Evolutionary conservation across 2,888 invertebrate species (phyloP).

Genomic region (Agapetus fuscipes): DNA sequence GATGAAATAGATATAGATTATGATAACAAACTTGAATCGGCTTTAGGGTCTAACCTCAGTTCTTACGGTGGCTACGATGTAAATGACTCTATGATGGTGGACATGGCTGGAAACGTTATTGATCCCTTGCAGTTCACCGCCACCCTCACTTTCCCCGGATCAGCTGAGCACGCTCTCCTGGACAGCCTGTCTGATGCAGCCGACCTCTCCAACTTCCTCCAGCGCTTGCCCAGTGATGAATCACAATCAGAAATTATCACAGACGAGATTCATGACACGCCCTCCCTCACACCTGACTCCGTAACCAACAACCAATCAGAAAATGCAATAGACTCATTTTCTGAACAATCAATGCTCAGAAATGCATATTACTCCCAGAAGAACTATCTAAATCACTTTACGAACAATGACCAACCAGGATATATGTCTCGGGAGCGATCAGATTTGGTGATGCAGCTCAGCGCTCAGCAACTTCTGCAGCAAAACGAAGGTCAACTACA

Average conservation of each 20-base stretch:
- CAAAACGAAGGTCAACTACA: constrained; percentile 51
- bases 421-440: constrained; percentile 54
- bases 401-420: constrained; percentile 42
- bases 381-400: constrained; percentile 38
- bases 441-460: constrained; percentile 49
- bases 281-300: constrained; percentile 62
- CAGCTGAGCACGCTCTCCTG: constrained; percentile 66
- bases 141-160: constrained; percentile 67
- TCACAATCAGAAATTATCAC: constrained; percentile 56
- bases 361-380: constrained; percentile 46
- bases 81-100: constrained; percentile 72
- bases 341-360: constrained; percentile 62
- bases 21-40: constrained; percentile 60
- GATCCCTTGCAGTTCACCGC: constrained; percentile 77
- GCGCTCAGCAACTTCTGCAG: constrained; percentile 42
- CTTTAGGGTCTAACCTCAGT: constrained; percentile 46
- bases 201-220: constrained; percentile 66
- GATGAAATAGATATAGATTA: constrained; percentile 72
- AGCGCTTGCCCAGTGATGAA: constrained; percentile 52
- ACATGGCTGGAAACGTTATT: constrained; percentile 66
- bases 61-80: constrained; percentile 55
- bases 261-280: constrained; percentile 61
- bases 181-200: constrained; percentile 73
- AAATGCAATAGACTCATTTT: constrained; percentile 59
- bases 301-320: constrained; percentile 52